These are phyloP conservation scores for Anguilla anguilla DNA, from an alignment of 2,797 vertebrate species.

Conservation along the genomic window DNA sequence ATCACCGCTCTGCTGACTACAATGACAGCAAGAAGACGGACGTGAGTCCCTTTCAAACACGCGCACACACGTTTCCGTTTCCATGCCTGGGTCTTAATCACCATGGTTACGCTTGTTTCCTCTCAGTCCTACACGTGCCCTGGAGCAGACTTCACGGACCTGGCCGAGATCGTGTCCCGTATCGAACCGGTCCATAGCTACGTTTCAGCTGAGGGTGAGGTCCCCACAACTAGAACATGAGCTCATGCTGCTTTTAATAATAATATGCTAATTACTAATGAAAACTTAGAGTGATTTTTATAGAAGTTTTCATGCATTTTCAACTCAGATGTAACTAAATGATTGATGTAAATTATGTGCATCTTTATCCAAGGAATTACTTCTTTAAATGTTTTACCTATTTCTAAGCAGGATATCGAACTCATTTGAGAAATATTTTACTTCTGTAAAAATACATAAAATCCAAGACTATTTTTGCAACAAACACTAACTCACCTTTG, in stretches of 20 bases:
- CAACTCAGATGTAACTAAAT: too few species aligned
- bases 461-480: background rate
- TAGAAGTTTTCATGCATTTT: background rate
- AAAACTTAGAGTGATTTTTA: background rate
- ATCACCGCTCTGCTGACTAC: constrained; percentile 85
- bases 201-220: constrained; percentile 82
- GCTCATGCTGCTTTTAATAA: background rate
- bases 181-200: constrained; percentile 90
- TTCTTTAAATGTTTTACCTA: too few species aligned
- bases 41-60: constrained; percentile 59
- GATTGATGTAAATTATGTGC: too few species aligned
- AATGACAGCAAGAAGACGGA: constrained; percentile 84
- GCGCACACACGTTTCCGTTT: background rate
- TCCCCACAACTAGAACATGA: background rate
- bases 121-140: constrained; percentile 75
- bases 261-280: background rate
- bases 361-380: too few species aligned
- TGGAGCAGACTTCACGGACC: constrained; percentile 89
- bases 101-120: constrained; percentile 2
- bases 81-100: background rate
- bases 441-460: background rate
- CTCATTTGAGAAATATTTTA: background rate
- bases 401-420: background rate
- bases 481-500: background rate
- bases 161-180: constrained; percentile 93